A percentile compares a stretch with the other conserved stretches of the same genome.
These are phyloP conservation scores for Copidosoma floridanum DNA, from an alignment of 1,140 invertebrate species.

Conservation along the genomic window DNA sequence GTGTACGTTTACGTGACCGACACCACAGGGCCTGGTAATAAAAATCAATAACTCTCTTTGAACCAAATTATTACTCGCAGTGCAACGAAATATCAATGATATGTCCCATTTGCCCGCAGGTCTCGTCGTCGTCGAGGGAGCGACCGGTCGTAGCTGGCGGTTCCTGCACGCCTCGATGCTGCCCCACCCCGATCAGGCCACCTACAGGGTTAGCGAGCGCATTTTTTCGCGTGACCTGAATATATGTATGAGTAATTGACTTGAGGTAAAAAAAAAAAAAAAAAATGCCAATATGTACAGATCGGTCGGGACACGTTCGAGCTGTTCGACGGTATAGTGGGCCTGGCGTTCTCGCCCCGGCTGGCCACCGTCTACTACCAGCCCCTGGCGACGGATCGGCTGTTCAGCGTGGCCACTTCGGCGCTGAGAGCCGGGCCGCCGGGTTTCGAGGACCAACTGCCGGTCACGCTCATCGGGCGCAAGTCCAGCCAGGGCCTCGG, in stretches of 20 bases:
- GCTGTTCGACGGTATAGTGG: slow-evolving; percentile 77
- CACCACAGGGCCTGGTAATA: slow-evolving; percentile 70
- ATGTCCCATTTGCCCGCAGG: slow-evolving; percentile 46
- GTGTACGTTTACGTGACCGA: slow-evolving; percentile 77
- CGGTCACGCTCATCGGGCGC: slow-evolving; percentile 71
- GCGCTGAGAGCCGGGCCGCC: slow-evolving; percentile 69
- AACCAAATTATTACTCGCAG: too few species aligned
- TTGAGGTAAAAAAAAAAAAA: too few species aligned
- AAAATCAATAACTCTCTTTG: too few species aligned
- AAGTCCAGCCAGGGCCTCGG: slow-evolving; percentile 80
- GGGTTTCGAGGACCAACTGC: slow-evolving; percentile 66
- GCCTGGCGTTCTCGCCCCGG: slow-evolving; percentile 70
- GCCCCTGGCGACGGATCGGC: slow-evolving; percentile 75
- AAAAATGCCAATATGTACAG: slow-evolving; percentile 29
- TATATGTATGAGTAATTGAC: too few species aligned
- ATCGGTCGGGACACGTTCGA: slow-evolving; percentile 65
- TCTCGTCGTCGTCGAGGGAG: slow-evolving; percentile 71
- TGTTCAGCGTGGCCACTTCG: slow-evolving; percentile 73
- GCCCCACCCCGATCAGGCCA: slow-evolving; percentile 73
- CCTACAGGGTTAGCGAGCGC: slow-evolving; percentile 56
- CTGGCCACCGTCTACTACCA: slow-evolving; percentile 72
- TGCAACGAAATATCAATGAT: not conserved
- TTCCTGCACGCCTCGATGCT: slow-evolving; percentile 76
- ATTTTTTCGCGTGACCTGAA: too few species aligned
- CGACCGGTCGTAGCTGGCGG: slow-evolving; percentile 72